phyloP scores from a whole-genome alignment of 1,140 invertebrate genomes.

The Leptinotarsa texana region DNA sequence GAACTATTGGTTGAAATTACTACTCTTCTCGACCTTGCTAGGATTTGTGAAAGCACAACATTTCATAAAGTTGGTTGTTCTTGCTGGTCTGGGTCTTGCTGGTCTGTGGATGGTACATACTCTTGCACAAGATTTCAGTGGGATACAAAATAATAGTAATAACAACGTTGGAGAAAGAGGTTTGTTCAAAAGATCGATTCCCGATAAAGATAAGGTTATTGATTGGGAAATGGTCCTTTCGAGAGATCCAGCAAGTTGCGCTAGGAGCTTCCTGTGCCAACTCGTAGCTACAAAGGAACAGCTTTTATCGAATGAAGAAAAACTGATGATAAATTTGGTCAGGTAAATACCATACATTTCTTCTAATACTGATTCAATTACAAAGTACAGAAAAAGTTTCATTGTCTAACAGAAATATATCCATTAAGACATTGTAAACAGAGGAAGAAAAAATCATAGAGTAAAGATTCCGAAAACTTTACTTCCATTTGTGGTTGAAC shows the following conservation, averaged over 20 bases:
- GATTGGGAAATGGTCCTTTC: slow-evolving; percentile 47
- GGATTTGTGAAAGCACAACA: slow-evolving; percentile 38
- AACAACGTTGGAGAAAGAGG: neutral
- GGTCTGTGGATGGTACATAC: slow-evolving; percentile 49
- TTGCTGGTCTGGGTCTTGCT: slow-evolving; percentile 45
- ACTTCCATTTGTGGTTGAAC: no score
- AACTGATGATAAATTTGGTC: slow-evolving; percentile 42
- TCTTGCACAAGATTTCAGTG: slow-evolving; percentile 45
- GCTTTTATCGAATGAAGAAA: slow-evolving; percentile 42
- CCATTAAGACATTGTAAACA: no score
- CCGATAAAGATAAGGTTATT: slow-evolving; percentile 22
- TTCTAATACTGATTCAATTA: no score
- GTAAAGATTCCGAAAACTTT: no score
- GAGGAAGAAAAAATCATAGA: no score
- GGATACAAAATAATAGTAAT: slow-evolving; percentile 21
- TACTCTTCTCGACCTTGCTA: slow-evolving; percentile 31
- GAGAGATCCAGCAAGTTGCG: slow-evolving; percentile 47
- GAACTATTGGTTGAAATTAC: slow-evolving; percentile 33
- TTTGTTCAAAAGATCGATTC: slow-evolving; percentile 34
- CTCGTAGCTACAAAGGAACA: slow-evolving; percentile 39
- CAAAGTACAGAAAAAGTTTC: no score
- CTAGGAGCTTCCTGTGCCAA: slow-evolving; percentile 50
- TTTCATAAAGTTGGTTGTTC: slow-evolving; percentile 42
- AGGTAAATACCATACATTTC: slow-evolving; percentile 35
- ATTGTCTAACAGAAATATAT: no score